phyloP scores from a whole-genome alignment of 2,888 invertebrate genomes.

The Ramazzottius varieornatus region DNA sequence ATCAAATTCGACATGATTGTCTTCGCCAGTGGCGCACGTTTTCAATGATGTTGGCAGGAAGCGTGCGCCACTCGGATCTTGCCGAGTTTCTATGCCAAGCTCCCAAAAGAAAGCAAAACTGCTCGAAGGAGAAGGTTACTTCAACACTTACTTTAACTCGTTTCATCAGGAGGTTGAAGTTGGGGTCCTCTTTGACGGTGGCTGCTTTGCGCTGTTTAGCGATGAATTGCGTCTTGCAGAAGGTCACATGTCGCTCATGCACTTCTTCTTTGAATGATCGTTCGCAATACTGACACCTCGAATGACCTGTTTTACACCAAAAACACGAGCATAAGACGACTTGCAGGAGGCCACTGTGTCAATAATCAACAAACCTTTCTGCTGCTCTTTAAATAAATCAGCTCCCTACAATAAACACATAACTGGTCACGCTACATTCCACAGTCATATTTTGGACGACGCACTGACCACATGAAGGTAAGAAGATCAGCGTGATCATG shows the following conservation, averaged over 20 bases:
- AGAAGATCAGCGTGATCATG: neutral
- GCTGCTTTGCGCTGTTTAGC: neutral
- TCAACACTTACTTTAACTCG: neutral
- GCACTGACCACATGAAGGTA: too few relatives aligned
- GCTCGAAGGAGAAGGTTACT: too few relatives aligned
- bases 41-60: too few relatives aligned
- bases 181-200: neutral
- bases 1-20: too few relatives aligned
- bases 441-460: too few relatives aligned
- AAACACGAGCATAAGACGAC: neutral
- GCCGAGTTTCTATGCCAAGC: too few relatives aligned
- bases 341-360: neutral
- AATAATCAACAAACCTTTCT: too few relatives aligned
- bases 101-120: too few relatives aligned
- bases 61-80: too few relatives aligned
- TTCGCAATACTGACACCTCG: neutral
- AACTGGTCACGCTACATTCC: neutral
- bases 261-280: neutral
- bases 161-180: neutral
- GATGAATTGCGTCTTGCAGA: neutral
- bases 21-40: too few relatives aligned
- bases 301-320: neutral
- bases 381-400: neutral
- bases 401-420: neutral
- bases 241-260: neutral